Evolutionary conservation across 2,113 vertebrate genomes (phyloP), one percentile per base, ranked within the genome.

Genomic region (Clupea harengus): DNA sequence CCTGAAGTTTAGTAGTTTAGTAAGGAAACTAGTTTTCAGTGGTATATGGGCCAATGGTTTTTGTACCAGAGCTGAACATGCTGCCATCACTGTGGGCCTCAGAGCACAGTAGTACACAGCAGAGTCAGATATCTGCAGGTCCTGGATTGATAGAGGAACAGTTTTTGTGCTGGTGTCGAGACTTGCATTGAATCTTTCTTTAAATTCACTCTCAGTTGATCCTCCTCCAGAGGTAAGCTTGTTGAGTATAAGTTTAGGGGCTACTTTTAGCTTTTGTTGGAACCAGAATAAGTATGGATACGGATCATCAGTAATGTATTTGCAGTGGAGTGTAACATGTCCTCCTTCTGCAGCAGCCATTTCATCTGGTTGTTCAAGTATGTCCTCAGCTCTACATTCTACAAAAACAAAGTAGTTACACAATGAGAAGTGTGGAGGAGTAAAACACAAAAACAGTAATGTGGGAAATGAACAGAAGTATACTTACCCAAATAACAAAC

Each of bases 321-420:
- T 45, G 82, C 84, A 87, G 2, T 4, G 44, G n/a, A 87, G 39
- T 17, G 83, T 82, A n/a, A 87, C 80, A 45, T 45, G 47, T 50
- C 7, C 46, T n/a, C 85, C 81, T 39, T 86, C 82, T 25, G 11
- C 28, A 13, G n/a, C 45, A 13, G 4, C 28, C 20, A 86, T 44
- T 67, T 82, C 54, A 49, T 39, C 20, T 60, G 52, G 11, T 57
- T n/a, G 25, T 81, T 67, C 64, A 45, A 86, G 44, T 28, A 1
- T 85, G 39, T 82, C 57, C 20, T 83, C 49, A 57, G 82, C 45
- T 86, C 80, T 82, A 54, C 85, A 82, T 67, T 82, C 82, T 84
- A 18, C 7, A 57, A 52, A 60, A 80, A 18, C 54, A 60, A 78
- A 54, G 22, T 5, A 67, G 17, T 39, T 5, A 13, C 39, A 54